phyloP scores from a whole-genome alignment of 2,888 invertebrate genomes.

The Leptarthrus brevirostris region DNA sequence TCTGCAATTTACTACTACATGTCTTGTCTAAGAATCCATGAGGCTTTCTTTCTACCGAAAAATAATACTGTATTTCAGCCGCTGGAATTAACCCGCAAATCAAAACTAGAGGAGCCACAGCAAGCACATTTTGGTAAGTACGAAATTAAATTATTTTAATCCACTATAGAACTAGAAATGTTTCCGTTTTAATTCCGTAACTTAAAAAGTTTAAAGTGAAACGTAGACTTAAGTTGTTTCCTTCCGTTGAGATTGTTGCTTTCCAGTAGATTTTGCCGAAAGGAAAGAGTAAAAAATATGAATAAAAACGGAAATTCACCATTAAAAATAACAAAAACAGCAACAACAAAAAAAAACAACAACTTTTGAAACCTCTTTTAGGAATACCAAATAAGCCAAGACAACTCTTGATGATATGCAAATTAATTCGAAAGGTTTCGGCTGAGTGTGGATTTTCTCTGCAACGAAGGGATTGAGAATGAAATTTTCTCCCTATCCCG shows the following conservation, averaged over 20 bases:
- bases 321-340: slow-evolving; percentile 3
- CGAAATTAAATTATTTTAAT: background rate
- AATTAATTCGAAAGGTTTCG: slow-evolving; percentile 30
- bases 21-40: background rate
- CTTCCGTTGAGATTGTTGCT: background rate
- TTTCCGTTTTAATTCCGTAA: background rate
- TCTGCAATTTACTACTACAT: too few species aligned
- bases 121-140: slow-evolving; percentile 1
- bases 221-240: slow-evolving; percentile 6
- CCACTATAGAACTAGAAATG: background rate
- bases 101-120: background rate
- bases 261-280: too few species aligned
- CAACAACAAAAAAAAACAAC: background rate
- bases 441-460: background rate
- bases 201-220: background rate
- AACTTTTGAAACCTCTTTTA: slow-evolving; percentile 44
- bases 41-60: background rate
- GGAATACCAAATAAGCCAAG: slow-evolving; percentile 1
- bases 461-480: background rate
- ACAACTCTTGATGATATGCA: slow-evolving; percentile 8
- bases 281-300: too few species aligned
- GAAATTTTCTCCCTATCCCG: background rate
- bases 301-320: background rate
- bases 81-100: background rate
- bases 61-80: background rate